Percentiles rank a stretch among this genome's conserved stretches.
Evolutionary conservation across 1,140 invertebrate genomes (phyloP).

Genomic region (Sitophilus oryzae): DNA sequence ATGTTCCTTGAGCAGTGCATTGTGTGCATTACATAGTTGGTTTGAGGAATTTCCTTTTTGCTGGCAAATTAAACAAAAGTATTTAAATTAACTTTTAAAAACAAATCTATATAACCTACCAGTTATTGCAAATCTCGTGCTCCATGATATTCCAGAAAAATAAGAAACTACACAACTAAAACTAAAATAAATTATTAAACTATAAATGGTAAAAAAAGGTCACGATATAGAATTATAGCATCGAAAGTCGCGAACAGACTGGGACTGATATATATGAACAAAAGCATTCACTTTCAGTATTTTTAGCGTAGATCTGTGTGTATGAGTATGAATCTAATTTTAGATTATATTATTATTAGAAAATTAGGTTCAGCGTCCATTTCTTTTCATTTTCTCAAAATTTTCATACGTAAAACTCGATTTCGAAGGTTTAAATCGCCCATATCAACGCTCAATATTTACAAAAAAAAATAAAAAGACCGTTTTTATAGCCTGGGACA

Average conservation of each 20-base stretch:
- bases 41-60: constrained; percentile 43
- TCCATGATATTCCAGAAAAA: constrained; percentile 36
- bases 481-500: too few relatives aligned
- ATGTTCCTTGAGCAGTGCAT: constrained; percentile 43
- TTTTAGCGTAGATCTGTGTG: constrained; percentile 13
- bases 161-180: too few relatives aligned
- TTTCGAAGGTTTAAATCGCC: too few relatives aligned
- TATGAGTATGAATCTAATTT: constrained; percentile 17
- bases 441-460: too few relatives aligned
- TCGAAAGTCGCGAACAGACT: background rate
- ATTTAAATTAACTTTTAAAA: background rate
- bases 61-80: constrained; percentile 30
- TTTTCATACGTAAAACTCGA: too few relatives aligned
- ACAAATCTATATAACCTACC: constrained; percentile 29
- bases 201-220: background rate
- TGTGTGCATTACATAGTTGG: constrained; percentile 44
- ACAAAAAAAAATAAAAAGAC: too few relatives aligned
- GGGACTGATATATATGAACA: constrained; percentile 10
- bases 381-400: too few relatives aligned
- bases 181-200: background rate
- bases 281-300: constrained; percentile 23
- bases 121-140: constrained; percentile 39
- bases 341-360: constrained; percentile 27
- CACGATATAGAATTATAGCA: background rate
- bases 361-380: constrained; percentile 11